Evolutionary conservation across 2,113 vertebrate species (phyloP).

Genomic region (Cacatua alba): DNA sequence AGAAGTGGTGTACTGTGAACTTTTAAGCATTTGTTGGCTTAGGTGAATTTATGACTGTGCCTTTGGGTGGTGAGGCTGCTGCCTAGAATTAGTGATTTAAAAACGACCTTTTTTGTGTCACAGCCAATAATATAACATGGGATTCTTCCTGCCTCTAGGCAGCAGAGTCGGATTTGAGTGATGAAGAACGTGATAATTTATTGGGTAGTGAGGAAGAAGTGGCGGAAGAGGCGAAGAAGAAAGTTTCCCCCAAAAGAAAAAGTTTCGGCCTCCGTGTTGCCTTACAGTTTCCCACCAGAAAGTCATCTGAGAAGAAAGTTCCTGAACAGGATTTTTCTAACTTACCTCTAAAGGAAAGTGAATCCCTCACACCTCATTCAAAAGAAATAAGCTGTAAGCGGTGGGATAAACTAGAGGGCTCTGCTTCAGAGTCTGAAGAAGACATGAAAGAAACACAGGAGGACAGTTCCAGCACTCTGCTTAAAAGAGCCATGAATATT

Average conservation of each 20-base stretch:
- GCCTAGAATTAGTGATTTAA: background rate
- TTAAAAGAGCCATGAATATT: constrained; percentile 91
- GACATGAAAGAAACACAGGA: constrained; percentile 71
- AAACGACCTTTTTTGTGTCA: background rate
- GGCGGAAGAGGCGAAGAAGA: constrained; percentile 20
- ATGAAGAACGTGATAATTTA: constrained; percentile 63
- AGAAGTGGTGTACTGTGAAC: background rate
- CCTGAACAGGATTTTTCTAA: constrained; percentile 51
- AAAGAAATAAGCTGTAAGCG: constrained; percentile 46
- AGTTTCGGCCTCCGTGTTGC: constrained; percentile 87
- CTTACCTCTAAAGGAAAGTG: constrained; percentile 27
- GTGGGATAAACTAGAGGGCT: constrained; percentile 32
- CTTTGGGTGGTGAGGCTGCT: background rate
- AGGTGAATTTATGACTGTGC: background rate
- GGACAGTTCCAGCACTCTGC: constrained; percentile 72
- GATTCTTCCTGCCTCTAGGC: constrained; percentile 59
- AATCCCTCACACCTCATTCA: background rate
- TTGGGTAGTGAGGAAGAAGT: constrained; percentile 69
- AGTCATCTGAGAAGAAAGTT: constrained; percentile 54
- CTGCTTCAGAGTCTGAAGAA: constrained; percentile 75
- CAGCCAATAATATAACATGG: background rate
- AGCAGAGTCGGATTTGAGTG: constrained; percentile 70
- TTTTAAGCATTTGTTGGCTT: background rate
- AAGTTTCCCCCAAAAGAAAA: constrained; percentile 68
- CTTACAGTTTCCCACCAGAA: constrained; percentile 88